phyloP scores from a whole-genome alignment of 2,113 vertebrate species.

The Muntiacus muntjak region DNA sequence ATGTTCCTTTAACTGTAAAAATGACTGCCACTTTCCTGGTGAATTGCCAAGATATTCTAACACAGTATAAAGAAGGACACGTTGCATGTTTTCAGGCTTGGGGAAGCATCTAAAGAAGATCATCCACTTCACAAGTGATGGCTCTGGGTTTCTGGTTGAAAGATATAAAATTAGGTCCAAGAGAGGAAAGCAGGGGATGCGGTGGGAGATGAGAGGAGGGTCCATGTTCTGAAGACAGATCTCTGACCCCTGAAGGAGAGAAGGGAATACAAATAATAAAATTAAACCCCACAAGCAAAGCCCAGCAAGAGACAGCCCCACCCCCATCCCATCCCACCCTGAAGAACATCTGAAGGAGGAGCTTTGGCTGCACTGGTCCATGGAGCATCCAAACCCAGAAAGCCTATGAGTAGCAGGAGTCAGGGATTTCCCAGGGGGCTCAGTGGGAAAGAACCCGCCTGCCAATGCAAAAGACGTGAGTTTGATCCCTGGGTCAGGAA shows the following conservation, averaged over 20 bases:
- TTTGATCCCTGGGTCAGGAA: background rate
- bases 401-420: fast-evolving
- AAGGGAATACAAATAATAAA: background rate
- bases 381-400: background rate
- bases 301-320: background rate
- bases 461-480: background rate
- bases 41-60: background rate
- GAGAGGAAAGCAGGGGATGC: background rate
- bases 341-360: background rate
- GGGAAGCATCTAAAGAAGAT: background rate
- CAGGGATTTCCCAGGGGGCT: background rate
- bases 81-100: background rate
- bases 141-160: background rate
- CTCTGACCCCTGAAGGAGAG: background rate
- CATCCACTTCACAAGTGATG: background rate
- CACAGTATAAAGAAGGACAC: background rate
- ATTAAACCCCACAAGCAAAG: background rate
- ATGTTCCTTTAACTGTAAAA: background rate
- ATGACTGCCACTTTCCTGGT: background rate
- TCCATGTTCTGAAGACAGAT: background rate
- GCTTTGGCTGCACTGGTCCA: fast-evolving
- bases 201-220: background rate
- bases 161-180: background rate
- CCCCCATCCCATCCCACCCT: background rate
- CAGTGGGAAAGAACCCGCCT: background rate